Evolutionary conservation across 2,888 invertebrate species (phyloP).

Genomic region (Pheosia gnoma): DNA sequence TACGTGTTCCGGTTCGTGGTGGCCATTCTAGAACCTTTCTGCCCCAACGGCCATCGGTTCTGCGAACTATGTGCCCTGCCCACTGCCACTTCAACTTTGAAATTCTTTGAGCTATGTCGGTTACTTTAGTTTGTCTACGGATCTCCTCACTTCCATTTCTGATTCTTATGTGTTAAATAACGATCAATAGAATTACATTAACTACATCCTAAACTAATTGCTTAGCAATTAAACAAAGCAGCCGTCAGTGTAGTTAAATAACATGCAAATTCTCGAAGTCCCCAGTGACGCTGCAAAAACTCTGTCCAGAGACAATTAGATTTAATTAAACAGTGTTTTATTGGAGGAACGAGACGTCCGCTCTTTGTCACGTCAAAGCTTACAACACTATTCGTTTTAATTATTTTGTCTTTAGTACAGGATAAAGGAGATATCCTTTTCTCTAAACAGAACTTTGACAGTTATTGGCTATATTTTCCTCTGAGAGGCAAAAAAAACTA

Average conservation of each 20-base stretch:
- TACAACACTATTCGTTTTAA: conserved; percentile 60
- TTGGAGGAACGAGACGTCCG: conserved; percentile 36
- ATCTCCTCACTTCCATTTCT: no score
- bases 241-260: conserved; percentile 2
- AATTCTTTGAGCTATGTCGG: no score
- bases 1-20: no score
- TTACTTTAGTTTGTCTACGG: no score
- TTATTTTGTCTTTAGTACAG: conserved; percentile 43
- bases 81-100: no score
- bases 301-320: conserved; percentile 36
- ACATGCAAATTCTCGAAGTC: conserved; percentile 6
- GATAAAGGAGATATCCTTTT: conserved; percentile 10
- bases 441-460: not conserved
- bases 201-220: not conserved
- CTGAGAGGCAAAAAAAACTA: no score
- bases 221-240: not conserved
- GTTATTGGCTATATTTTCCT: no score
- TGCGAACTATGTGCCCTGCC: no score
- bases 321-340: conserved; percentile 65
- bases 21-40: no score
- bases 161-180: no score
- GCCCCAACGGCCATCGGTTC: no score
- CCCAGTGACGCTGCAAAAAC: conserved; percentile 10
- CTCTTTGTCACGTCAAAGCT: conserved; percentile 35
- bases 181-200: not conserved